Evolutionary conservation across 2,797 vertebrate genomes (phyloP), one percentile per base, ranked within the genome.

Genomic region (Phyllotis vaccarum): DNA sequence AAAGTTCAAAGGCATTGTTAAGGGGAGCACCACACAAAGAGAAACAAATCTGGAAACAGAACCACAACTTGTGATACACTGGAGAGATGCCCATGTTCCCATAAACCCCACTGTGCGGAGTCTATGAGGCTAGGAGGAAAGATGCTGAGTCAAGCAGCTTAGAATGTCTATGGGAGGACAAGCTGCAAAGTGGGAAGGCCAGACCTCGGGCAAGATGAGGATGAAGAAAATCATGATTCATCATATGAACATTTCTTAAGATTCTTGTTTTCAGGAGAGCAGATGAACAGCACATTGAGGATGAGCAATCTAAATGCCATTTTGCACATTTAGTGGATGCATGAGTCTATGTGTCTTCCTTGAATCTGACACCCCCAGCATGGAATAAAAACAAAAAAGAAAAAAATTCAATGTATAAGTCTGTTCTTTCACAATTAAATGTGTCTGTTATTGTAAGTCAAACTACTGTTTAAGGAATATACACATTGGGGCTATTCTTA

Each of bases 1-100:
- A 75, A 96, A 97, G 96, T 97, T 96, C 94, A 97, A 92, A 98
- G 88, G 21, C 86, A 94, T 94, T 80, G 43, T 74, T 79, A 68
- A 37, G 52, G 68, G 60, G 29, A 13, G 37, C 68, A n/a, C 74
- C n/a, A n/a, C 58, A 83, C 4, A 86, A 87, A 80, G 34, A 82
- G 56, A 89, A 92, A 86, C 14, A 79, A 54, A 46, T 82, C 46
- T 68, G 46, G 43, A 88, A 60, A 9, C 49, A 86, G 40, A 16
- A 52, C 64, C 90, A 24, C 12, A n/a, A 66, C 56, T 43, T 19
- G 54, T 2, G 88, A 58, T 87, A 76, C 54, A 34, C 62, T 11
- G 43, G 13, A 13, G 46, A 91, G 80, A 2, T 37, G 9, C 46
- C 37, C 40, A 12, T 9, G 6, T 72, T 92, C 86, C 31, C 81